Evolutionary conservation across 2,113 vertebrate genomes (phyloP).

Genomic region (Theristicus caerulescens): DNA sequence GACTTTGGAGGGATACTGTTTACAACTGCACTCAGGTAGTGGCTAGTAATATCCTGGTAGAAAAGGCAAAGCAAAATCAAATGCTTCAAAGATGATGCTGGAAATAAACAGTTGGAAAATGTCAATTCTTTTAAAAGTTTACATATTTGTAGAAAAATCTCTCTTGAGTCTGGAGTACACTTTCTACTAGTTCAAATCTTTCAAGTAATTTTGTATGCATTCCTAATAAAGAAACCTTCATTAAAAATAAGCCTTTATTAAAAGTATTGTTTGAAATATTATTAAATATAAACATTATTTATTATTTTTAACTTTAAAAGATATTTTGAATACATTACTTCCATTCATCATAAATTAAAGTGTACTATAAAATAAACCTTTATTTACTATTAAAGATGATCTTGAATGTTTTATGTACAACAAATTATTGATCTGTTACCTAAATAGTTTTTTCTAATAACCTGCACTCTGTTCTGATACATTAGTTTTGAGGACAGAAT

Average conservation of each 20-base stretch:
- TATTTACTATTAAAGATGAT: background rate
- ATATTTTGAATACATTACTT: background rate
- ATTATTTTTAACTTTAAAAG: background rate
- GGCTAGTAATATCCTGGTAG: background rate
- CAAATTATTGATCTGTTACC: background rate
- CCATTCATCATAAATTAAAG: background rate
- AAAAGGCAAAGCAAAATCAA: background rate
- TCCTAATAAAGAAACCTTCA: background rate
- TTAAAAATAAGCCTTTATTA: background rate
- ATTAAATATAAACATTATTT: background rate
- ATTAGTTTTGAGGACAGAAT: background rate
- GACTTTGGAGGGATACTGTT: background rate
- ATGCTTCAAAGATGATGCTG: background rate
- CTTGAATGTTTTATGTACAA: background rate
- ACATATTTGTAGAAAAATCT: background rate
- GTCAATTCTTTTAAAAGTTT: background rate
- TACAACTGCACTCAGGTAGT: background rate
- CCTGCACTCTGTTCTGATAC: background rate
- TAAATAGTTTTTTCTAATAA: background rate
- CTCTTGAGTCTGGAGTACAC: background rate
- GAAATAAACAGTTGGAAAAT: background rate
- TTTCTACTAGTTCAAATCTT: background rate
- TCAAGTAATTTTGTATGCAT: background rate
- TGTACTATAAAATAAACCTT: background rate
- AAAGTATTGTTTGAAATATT: background rate